Conservation (phyloP, 2,113 vertebrate species). For the Pollimyrus isidori region DNA sequence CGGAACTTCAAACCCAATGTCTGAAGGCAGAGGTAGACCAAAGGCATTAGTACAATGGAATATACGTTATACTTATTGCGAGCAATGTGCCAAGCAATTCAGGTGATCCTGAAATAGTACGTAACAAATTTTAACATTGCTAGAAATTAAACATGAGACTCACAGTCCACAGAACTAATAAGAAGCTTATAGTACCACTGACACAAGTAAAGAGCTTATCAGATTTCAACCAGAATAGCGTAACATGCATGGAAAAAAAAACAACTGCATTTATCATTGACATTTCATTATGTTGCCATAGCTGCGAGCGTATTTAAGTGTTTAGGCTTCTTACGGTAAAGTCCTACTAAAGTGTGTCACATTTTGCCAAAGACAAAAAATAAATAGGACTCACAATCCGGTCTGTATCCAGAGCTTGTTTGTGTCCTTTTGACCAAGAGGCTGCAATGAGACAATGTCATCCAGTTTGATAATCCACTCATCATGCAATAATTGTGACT, state of each 20-base stretch:
- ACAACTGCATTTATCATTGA: slow-evolving; percentile 33
- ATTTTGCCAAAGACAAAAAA: background rate
- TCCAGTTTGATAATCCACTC: background rate
- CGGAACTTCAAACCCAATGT: slow-evolving; percentile 71
- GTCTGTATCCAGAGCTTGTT: slow-evolving; percentile 65
- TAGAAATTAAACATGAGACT: background rate
- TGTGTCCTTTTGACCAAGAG: slow-evolving; percentile 70
- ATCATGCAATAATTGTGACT: background rate
- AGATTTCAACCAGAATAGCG: slow-evolving; percentile 48
- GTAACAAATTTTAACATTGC: background rate
- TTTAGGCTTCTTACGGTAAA: background rate
- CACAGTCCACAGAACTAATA: background rate
- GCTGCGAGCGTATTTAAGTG: background rate
- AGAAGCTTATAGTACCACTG: background rate
- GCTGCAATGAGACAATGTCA: slow-evolving; percentile 41
- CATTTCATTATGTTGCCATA: background rate
- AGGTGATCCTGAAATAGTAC: background rate
- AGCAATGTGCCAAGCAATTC: background rate
- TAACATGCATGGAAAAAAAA: background rate
- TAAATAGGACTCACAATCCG: slow-evolving; percentile 64
- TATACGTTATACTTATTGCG: background rate
- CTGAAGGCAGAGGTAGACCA: slow-evolving; percentile 38
- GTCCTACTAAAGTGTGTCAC: background rate
- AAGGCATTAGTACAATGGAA: background rate
- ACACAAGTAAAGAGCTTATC: slow-evolving; percentile 50